These are phyloP conservation scores for Eublepharis macularius DNA, from an alignment of 2,113 vertebrate species.

Conservation along the genomic window DNA sequence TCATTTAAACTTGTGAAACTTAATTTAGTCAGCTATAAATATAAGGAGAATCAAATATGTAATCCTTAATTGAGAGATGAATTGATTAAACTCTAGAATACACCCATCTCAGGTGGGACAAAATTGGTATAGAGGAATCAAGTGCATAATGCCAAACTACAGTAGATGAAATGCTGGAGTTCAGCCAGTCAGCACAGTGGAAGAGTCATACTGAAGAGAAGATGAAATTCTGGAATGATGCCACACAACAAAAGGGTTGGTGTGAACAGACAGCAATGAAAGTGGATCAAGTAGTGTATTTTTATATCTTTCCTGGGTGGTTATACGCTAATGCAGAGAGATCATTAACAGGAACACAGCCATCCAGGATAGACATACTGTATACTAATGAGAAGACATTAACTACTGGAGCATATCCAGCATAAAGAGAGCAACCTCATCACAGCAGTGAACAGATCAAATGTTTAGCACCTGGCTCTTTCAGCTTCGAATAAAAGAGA, in stretches of 20 bases:
- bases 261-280: neutral
- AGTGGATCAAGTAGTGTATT: neutral
- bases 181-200: neutral
- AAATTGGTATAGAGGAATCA: neutral
- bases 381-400: neutral
- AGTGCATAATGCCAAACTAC: neutral
- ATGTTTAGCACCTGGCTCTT: slow-evolving; percentile 1
- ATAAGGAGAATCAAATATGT: neutral
- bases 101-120: neutral
- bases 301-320: slow-evolving; percentile 17
- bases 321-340: slow-evolving; percentile 12
- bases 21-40: neutral
- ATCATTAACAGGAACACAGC: neutral
- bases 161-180: neutral
- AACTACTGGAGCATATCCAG: neutral
- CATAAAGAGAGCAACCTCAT: neutral
- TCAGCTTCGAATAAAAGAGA: neutral
- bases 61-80: neutral
- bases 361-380: neutral
- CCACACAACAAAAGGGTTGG: neutral
- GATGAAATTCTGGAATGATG: slow-evolving; percentile 4
- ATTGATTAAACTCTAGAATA: neutral
- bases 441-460: neutral
- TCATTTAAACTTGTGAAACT: neutral
- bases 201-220: neutral